Conservation (phyloP, 1,140 invertebrate species). For the Drosophila paulistorum region DNA sequence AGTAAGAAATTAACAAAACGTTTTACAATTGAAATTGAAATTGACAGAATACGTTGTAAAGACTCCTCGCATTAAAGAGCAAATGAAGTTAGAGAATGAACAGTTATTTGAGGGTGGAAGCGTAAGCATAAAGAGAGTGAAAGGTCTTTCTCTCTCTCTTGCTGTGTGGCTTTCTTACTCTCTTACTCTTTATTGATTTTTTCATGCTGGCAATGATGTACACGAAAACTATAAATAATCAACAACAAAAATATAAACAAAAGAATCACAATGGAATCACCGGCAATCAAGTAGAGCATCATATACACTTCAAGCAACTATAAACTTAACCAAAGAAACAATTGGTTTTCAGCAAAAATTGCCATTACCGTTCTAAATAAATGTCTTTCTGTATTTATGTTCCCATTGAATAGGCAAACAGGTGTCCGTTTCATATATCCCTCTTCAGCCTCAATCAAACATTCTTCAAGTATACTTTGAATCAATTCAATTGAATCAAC, state of each 20-base stretch:
- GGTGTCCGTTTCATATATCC: constrained; percentile 36
- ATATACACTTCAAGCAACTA: background rate
- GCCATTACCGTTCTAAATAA: background rate
- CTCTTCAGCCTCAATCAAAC: constrained; percentile 17
- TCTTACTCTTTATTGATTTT: constrained; percentile 65
- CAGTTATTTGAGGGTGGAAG: constrained; percentile 11
- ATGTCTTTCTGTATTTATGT: background rate
- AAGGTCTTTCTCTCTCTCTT: background rate
- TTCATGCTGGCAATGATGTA: constrained; percentile 56
- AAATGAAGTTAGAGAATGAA: constrained; percentile 27
- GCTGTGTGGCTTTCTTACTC: constrained; percentile 2
- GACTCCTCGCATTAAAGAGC: constrained; percentile 38
- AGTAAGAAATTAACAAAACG: background rate
- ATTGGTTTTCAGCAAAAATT: background rate
- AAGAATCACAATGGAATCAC: background rate
- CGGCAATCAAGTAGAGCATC: background rate
- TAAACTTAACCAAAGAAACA: background rate
- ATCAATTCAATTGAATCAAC: constrained; percentile 15
- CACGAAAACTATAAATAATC: constrained; percentile 18
- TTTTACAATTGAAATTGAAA: constrained; percentile 20
- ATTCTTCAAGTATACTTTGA: constrained; percentile 11
- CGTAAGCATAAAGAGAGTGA: constrained; percentile 16
- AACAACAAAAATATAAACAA: constrained; percentile 48
- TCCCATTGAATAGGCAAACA: constrained; percentile 34
- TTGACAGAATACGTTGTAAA: constrained; percentile 32